phyloP scores from a whole-genome alignment of 2,797 vertebrate genomes.

The Acanthornis magna region DNA sequence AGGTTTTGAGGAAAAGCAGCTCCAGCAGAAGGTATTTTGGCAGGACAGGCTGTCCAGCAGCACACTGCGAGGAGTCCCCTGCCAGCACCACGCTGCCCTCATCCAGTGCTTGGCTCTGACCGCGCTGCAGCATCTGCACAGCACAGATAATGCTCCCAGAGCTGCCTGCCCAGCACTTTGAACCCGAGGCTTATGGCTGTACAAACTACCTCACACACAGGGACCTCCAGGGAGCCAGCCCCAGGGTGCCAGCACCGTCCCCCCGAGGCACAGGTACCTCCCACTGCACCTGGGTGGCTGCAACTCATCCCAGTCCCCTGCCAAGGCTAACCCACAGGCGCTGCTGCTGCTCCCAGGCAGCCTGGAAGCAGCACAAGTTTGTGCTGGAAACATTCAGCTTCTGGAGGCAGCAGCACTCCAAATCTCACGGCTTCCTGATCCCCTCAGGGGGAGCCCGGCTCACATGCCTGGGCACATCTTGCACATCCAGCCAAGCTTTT shows the following conservation, averaged over 20 bases:
- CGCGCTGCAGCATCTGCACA: neutral
- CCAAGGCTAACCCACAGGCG: neutral
- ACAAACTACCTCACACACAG: neutral
- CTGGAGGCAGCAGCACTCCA: neutral
- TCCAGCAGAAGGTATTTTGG: neutral
- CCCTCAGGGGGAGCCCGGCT: accelerated
- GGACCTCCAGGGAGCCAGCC: neutral
- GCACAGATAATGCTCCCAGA: neutral
- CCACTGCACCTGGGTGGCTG: neutral
- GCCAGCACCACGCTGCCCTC: neutral
- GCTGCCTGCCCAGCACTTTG: neutral
- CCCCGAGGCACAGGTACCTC: neutral
- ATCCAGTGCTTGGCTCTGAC: neutral
- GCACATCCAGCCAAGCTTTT: neutral
- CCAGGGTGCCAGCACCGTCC: neutral
- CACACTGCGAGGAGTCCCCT: neutral
- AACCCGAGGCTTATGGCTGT: accelerated
- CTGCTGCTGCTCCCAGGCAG: accelerated
- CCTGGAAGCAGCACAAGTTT: neutral
- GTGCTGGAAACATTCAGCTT: neutral
- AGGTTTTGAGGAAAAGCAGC: neutral
- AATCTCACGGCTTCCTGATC: neutral
- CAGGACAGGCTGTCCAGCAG: neutral
- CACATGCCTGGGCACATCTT: neutral
- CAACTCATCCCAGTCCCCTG: neutral